phyloP scores from a whole-genome alignment of 1,140 invertebrate genomes.

The Anadara kagoshimensis region DNA sequence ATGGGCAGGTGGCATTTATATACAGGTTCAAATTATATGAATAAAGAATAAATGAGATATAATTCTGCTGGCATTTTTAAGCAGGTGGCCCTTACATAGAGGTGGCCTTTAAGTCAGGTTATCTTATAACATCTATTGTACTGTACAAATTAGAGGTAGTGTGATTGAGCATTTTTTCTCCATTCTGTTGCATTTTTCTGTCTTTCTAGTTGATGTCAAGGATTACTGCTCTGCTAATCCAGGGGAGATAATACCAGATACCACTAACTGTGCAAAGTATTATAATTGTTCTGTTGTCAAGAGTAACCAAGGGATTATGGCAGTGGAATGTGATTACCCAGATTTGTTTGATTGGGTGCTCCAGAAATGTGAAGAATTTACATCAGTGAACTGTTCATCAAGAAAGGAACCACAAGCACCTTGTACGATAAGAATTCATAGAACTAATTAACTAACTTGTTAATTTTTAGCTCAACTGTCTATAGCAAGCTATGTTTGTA shows the following conservation, averaged over 20 bases:
- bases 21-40: too few species aligned
- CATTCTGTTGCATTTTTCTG: not conserved
- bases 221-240: constrained; percentile 28
- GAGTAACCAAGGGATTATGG: constrained; percentile 5
- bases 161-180: not conserved
- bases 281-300: constrained; percentile 26
- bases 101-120: too few species aligned
- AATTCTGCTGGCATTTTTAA: too few species aligned
- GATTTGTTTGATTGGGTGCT: constrained; percentile 30
- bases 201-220: constrained; percentile 26
- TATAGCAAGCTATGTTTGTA: too few species aligned
- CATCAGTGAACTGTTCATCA: constrained; percentile 31
- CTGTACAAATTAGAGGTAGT: too few species aligned
- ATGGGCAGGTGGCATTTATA: too few species aligned
- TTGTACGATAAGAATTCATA: constrained; percentile 33
- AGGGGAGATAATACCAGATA: constrained; percentile 24
- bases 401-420: constrained; percentile 43
- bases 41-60: too few species aligned
- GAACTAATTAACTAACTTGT: too few species aligned
- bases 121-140: too few species aligned
- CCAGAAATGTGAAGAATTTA: constrained; percentile 37
- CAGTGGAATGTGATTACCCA: constrained; percentile 36
- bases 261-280: constrained; percentile 31
- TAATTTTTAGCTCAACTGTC: too few species aligned
- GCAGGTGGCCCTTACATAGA: too few species aligned